phyloP scores from a whole-genome alignment of 1,140 invertebrate genomes.

The Carposina sasakii region DNA sequence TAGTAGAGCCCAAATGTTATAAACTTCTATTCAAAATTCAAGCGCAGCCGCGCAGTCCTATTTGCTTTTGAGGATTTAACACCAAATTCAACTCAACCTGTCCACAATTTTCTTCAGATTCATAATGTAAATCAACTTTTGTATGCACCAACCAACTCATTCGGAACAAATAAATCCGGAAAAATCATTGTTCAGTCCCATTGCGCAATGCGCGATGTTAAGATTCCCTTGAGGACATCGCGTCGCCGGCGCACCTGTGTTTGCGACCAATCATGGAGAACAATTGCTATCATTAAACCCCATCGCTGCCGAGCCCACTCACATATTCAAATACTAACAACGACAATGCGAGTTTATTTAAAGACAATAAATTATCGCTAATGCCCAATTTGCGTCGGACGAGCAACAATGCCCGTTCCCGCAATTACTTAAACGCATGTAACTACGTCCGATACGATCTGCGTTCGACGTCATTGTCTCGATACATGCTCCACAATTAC shows the following conservation, averaged over 20 bases:
- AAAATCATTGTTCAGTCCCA: too few species aligned
- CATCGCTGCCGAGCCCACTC: conserved; percentile 48
- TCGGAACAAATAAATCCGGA: too few species aligned
- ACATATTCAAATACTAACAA: conserved; percentile 60
- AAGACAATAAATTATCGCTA: conserved; percentile 68
- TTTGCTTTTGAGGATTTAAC: too few species aligned
- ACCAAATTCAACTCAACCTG: too few species aligned
- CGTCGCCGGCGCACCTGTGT: conserved; percentile 46
- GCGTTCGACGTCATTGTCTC: conserved; percentile 56
- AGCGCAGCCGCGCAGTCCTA: too few species aligned
- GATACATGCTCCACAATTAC: conserved; percentile 61
- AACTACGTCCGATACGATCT: conserved; percentile 64
- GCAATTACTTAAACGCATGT: conserved; percentile 70
- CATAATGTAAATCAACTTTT: too few species aligned
- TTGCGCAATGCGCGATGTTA: conserved; percentile 11
- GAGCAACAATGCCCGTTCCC: conserved; percentile 66
- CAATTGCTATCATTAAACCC: conserved; percentile 63
- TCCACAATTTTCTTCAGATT: too few species aligned
- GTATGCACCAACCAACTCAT: too few species aligned
- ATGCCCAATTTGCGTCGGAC: conserved; percentile 68
- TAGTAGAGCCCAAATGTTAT: too few species aligned
- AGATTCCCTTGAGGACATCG: conserved; percentile 21
- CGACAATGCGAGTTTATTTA: conserved; percentile 64
- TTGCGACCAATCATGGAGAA: conserved; percentile 59
- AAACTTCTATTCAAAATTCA: too few species aligned